phyloP scores from a whole-genome alignment of 2,797 vertebrate species.

The Percopsis omiscomaycus region DNA sequence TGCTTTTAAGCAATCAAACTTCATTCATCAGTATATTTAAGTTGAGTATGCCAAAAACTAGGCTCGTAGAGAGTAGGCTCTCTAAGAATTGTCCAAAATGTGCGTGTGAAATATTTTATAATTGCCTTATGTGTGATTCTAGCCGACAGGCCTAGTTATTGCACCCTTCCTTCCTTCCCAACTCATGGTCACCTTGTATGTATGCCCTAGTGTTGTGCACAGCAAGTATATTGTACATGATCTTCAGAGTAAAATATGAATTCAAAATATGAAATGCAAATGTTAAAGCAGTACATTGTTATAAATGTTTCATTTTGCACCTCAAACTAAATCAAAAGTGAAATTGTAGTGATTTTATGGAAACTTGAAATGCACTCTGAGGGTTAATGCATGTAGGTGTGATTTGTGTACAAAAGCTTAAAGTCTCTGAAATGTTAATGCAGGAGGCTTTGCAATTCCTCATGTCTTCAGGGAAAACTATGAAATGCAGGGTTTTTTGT shows the following conservation, averaged over 20 bases:
- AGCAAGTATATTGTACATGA: constrained; percentile 47
- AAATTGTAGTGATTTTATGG: constrained; percentile 3
- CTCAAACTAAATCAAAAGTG: too few relatives aligned
- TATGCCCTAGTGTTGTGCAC: constrained; percentile 71
- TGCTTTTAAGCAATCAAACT: constrained; percentile 67
- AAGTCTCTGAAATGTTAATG: constrained; percentile 54
- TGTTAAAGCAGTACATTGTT: background rate
- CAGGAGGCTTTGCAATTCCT: constrained; percentile 81
- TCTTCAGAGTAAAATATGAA: constrained; percentile 39
- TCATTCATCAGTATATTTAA: constrained; percentile 69
- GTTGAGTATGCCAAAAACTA: constrained; percentile 80
- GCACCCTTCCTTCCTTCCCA: constrained; percentile 48
- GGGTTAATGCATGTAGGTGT: constrained; percentile 45
- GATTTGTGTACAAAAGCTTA: constrained; percentile 45
- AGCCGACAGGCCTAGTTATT: constrained; percentile 65
- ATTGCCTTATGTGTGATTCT: constrained; percentile 69
- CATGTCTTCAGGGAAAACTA: constrained; percentile 88
- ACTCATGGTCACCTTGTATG: constrained; percentile 57
- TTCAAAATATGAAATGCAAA: background rate
- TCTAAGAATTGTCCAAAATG: constrained; percentile 60
- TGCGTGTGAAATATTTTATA: constrained; percentile 76
- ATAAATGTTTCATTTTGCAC: background rate
- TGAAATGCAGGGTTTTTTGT: constrained; percentile 78
- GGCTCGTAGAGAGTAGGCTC: constrained; percentile 56
- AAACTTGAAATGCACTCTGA: constrained; percentile 33